A percentile compares a stretch with the other conserved stretches of the same genome.
phyloP scores from a whole-genome alignment of 2,113 vertebrate genomes.

The Rhinoptilus africanus region DNA sequence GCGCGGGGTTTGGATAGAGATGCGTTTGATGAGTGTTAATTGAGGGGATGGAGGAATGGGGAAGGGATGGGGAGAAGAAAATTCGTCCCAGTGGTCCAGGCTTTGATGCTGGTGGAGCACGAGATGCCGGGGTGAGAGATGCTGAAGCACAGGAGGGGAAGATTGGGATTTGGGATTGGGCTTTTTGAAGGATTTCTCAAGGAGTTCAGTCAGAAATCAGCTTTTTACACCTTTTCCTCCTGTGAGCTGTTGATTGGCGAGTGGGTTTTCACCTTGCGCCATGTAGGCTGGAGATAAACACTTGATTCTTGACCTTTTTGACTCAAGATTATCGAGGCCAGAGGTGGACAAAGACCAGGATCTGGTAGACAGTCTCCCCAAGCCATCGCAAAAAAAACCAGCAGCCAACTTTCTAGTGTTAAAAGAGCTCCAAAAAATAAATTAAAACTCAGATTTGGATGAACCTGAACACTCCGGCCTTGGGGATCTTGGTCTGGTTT shows the following conservation, averaged over 20 bases:
- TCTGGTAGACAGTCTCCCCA: neutral
- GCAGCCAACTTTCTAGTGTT: neutral
- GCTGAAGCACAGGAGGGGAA: rapidly evolving
- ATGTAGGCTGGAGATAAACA: rapidly evolving
- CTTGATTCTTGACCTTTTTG: neutral
- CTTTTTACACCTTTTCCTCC: neutral
- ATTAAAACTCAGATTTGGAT: rapidly evolving
- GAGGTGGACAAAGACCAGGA: neutral
- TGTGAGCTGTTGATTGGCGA: neutral
- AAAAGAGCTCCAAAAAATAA: neutral
- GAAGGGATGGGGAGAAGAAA: neutral
- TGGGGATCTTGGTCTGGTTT: rapidly evolving
- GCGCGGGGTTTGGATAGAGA: neutral
- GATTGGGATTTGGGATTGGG: neutral
- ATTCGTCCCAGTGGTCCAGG: neutral
- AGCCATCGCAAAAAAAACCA: neutral
- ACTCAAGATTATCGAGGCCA: neutral
- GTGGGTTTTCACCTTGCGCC: neutral
- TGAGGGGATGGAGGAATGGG: neutral
- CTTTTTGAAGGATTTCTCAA: neutral
- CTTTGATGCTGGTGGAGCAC: neutral
- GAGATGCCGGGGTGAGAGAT: neutral
- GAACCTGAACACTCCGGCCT: rapidly evolving
- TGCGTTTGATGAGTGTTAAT: neutral
- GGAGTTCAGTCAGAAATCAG: neutral